Conservation (phyloP, 2,888 invertebrate genomes). For the Thalpophila matura region DNA sequence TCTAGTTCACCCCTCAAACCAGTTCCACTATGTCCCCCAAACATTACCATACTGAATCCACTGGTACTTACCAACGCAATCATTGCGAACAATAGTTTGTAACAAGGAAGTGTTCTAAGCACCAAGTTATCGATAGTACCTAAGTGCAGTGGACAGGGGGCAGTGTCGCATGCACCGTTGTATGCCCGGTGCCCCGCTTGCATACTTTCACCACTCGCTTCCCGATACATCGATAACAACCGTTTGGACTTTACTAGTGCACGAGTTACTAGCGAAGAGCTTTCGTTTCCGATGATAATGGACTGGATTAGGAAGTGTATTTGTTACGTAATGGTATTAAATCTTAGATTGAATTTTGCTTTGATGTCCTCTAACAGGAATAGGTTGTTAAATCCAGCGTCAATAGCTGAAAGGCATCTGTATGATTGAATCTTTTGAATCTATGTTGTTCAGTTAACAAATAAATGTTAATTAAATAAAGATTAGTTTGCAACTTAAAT, state of each 20-base stretch:
- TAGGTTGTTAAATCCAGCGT: too few relatives aligned
- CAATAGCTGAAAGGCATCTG: too few relatives aligned
- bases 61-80: constrained; percentile 51
- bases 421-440: too few relatives aligned
- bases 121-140: constrained; percentile 63
- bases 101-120: constrained; percentile 63
- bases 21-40: constrained; percentile 15
- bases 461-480: too few relatives aligned
- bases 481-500: too few relatives aligned
- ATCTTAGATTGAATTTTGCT: constrained; percentile 29
- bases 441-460: too few relatives aligned
- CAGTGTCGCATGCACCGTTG: constrained; percentile 85
- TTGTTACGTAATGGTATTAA: constrained; percentile 39
- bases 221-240: constrained; percentile 79
- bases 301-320: constrained; percentile 53
- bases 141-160: constrained; percentile 83
- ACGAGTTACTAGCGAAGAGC: constrained; percentile 62
- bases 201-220: constrained; percentile 87
- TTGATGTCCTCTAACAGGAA: not conserved
- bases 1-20: constrained; percentile 12
- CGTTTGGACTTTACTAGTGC: constrained; percentile 70
- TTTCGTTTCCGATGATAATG: constrained; percentile 61
- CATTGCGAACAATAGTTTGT: constrained; percentile 63
- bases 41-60: constrained; percentile 32
- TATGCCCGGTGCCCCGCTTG: constrained; percentile 81